Conservation (phyloP, 2,113 vertebrate species). For the Chaenocephalus aceratus region DNA sequence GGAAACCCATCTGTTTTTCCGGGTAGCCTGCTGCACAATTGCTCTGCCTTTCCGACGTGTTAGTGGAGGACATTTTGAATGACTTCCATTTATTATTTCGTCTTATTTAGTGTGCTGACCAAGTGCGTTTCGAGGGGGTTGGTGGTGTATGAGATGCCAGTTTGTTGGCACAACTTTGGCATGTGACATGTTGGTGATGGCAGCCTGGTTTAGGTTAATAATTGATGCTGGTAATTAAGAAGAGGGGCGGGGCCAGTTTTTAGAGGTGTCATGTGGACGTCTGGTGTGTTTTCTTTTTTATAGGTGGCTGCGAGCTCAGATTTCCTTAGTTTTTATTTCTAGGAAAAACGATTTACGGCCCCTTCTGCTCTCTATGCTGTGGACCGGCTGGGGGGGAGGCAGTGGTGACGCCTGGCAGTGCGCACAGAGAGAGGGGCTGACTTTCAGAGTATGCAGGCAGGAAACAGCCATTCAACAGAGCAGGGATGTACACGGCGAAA, state of each 20-base stretch:
- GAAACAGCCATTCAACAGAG: constrained; percentile 69
- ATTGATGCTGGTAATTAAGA: constrained; percentile 66
- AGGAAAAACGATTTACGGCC: constrained; percentile 45
- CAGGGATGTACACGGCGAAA: constrained; percentile 31
- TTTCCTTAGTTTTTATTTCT: background rate
- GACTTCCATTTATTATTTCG: background rate
- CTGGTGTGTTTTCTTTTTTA: constrained; percentile 3
- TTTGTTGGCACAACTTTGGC: constrained; percentile 67
- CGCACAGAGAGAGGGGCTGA: constrained; percentile 69
- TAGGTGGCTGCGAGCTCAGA: constrained; percentile 40
- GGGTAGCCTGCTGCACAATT: constrained; percentile 51
- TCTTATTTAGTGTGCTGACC: constrained; percentile 28
- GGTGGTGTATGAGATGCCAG: constrained; percentile 32
- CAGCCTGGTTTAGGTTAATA: constrained; percentile 40
- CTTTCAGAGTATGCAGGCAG: constrained; percentile 72
- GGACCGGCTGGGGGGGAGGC: constrained; percentile 71
- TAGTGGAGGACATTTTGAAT: constrained; percentile 37
- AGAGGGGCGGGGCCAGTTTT: constrained; percentile 34
- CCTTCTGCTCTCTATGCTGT: constrained; percentile 56
- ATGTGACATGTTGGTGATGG: constrained; percentile 58
- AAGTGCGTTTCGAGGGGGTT: constrained; percentile 21
- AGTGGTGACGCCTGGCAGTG: constrained; percentile 79
- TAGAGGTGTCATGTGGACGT: constrained; percentile 20
- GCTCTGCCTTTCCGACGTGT: constrained; percentile 34
- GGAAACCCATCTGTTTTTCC: constrained; percentile 57